phyloP scores from a whole-genome alignment of 2,797 vertebrate genomes.

The Octomys mimax region DNA sequence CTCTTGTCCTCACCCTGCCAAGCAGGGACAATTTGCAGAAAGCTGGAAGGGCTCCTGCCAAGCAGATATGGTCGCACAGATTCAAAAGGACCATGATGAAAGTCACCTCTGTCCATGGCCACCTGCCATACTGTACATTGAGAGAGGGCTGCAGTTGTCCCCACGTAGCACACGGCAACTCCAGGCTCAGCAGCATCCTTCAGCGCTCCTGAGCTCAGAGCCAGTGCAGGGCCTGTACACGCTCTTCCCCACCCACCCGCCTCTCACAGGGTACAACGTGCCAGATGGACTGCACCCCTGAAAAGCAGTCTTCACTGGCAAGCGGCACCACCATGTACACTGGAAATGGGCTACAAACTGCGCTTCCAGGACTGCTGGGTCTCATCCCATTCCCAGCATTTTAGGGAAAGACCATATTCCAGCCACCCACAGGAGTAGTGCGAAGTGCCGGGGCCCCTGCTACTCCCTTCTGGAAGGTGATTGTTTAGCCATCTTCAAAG shows the following conservation, averaged over 20 bases:
- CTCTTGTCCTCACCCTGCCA: accelerated
- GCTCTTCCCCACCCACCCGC: no score
- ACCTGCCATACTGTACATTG: accelerated
- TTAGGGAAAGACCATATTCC: accelerated
- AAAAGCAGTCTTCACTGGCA: neutral
- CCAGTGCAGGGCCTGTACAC: accelerated
- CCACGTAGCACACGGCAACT: accelerated
- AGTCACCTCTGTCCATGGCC: accelerated
- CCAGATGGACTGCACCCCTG: neutral
- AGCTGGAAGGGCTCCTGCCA: neutral
- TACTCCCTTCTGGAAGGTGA: neutral
- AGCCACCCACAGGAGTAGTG: accelerated
- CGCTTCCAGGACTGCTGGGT: no score
- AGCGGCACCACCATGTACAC: accelerated
- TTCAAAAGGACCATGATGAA: neutral
- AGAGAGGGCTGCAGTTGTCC: neutral
- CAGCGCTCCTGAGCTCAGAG: accelerated
- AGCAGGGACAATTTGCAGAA: accelerated
- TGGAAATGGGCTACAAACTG: accelerated
- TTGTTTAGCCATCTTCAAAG: neutral
- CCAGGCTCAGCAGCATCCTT: neutral
- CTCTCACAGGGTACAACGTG: accelerated
- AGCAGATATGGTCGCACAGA: no score
- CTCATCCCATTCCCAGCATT: accelerated
- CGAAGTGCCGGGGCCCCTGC: accelerated